Percentiles rank a stretch among this genome's conserved stretches.
These are phyloP conservation scores for Gastrophryne carolinensis DNA, from an alignment of 2,797 vertebrate species.

Conservation along the genomic window DNA sequence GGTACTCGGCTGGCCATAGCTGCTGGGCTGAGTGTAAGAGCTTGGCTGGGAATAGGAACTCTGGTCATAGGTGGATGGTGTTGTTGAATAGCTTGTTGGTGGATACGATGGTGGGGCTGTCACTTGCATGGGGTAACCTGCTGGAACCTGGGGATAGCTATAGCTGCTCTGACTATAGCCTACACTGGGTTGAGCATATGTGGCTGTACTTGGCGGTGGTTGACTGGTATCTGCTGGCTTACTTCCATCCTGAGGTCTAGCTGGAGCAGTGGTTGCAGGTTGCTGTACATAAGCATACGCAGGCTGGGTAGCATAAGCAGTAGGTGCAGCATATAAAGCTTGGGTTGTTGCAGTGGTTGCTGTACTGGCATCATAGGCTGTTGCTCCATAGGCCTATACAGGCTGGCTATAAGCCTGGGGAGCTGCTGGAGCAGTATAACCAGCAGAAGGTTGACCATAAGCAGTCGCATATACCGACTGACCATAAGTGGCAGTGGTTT, in stretches of 20 bases:
- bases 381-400: slow-evolving; percentile 85
- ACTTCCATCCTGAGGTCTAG: slow-evolving; percentile 79
- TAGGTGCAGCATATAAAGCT: slow-evolving; percentile 73
- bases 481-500: slow-evolving; percentile 84
- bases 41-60: slow-evolving; percentile 88
- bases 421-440: slow-evolving; percentile 80
- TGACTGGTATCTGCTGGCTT: slow-evolving; percentile 77
- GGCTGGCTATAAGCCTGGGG: slow-evolving; percentile 88
- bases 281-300: slow-evolving; percentile 91
- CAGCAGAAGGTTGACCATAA: too few relatives aligned
- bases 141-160: slow-evolving; percentile 77
- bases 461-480: slow-evolving; percentile 86
- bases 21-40: slow-evolving; percentile 77
- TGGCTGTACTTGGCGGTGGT: slow-evolving; percentile 71
- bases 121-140: slow-evolving; percentile 78
- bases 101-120: slow-evolving; percentile 75
- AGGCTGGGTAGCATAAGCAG: slow-evolving; percentile 85
- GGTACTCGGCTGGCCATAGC: slow-evolving; percentile 81
- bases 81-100: slow-evolving; percentile 83
- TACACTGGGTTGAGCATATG: slow-evolving; percentile 77
- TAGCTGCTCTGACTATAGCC: slow-evolving; percentile 80
- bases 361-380: slow-evolving; percentile 81
- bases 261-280: slow-evolving; percentile 79
- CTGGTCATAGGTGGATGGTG: slow-evolving; percentile 86
- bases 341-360: slow-evolving; percentile 87